A percentile compares a stretch with the other conserved stretches of the same genome.
phyloP scores from a whole-genome alignment of 2,113 vertebrate genomes.

The Myotis brandtii region DNA sequence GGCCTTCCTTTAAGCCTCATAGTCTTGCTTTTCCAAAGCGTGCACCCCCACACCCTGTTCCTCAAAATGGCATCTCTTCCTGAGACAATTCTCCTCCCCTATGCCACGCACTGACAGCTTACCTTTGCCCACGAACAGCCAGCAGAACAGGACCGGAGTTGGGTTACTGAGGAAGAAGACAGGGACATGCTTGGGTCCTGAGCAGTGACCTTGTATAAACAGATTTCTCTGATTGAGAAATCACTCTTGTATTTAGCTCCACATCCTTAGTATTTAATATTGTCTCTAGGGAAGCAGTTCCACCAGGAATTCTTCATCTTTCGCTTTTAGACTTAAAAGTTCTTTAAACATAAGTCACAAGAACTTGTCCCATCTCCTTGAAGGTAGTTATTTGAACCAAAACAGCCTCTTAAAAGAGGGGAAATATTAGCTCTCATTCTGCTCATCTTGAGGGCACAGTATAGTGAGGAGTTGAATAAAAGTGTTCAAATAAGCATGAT shows the following conservation, averaged over 20 bases:
- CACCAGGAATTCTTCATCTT: neutral
- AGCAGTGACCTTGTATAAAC: neutral
- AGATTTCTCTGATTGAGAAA: neutral
- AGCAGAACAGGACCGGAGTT: neutral
- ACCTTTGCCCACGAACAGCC: neutral
- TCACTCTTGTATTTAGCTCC: neutral
- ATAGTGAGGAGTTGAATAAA: neutral
- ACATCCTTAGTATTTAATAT: neutral
- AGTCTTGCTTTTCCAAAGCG: neutral
- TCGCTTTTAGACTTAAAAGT: neutral
- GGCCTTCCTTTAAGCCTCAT: neutral
- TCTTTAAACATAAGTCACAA: neutral
- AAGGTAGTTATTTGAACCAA: slow-evolving; percentile 32
- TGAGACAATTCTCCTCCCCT: neutral
- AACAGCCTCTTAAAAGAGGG: neutral
- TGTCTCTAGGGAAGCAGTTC: neutral
- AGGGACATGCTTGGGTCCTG: neutral
- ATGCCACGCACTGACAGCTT: neutral
- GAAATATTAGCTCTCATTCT: neutral
- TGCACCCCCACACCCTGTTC: neutral
- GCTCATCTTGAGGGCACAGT: neutral
- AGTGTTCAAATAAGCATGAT: neutral
- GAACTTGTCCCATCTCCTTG: neutral
- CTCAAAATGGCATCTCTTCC: neutral
- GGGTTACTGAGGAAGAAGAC: neutral